Base-by-base conservation (phyloP, 2,113 vertebrate species). In the Steatornis caripensis region DNA sequence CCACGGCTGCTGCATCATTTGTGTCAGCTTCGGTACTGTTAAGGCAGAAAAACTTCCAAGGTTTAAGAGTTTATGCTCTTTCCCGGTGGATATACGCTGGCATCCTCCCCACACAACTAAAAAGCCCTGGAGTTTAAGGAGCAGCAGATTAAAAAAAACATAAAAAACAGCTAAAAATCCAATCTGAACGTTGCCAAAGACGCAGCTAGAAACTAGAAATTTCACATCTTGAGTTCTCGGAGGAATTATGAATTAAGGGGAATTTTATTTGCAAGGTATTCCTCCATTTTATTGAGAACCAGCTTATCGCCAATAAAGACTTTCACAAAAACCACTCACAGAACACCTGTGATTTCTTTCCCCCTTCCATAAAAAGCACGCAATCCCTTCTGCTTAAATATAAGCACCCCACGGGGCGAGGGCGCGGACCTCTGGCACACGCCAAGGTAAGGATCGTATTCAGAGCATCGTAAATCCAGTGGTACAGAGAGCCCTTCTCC, bases 401-500 rank as follows among this genome's bases (percentile, higher is more conserved):
- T 0, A 3, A 64, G 19, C n/a, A 12, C n/a, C 10, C 7, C 17
- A 3, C 19, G 3, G 18, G 53, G 53, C 1, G 5, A 66, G 70
- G 76, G 46, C 6, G 0, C 61, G 23, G 45, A 45, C 48, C 37
- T 24, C 29, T 5, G 66, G 93, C 90, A 91, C 84, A 11, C 27
- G 21, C 87, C 24, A 58, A 95, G 94, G 94, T 53, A 82, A 5
- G 9, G 84, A 66, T 78, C 3, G 1, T 70, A 71, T 45, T 68
- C 27, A 0, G 84, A 96, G 90, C 95, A 53, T 82, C 89, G 98
- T 99, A 98, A 99, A 99, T 98, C 98, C 98, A 97, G 96, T 51
- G 86, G 96, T 96, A 97, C 97, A 97, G 98, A 98, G 98, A 98
- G 98, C 98, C 98, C 98, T 98, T 98, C 98, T 99, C 98, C 99